A percentile compares a stretch with the other conserved stretches of the same genome.
Evolutionary conservation across 1,140 invertebrate species (phyloP).

Genomic region (Pogonus chalceus): DNA sequence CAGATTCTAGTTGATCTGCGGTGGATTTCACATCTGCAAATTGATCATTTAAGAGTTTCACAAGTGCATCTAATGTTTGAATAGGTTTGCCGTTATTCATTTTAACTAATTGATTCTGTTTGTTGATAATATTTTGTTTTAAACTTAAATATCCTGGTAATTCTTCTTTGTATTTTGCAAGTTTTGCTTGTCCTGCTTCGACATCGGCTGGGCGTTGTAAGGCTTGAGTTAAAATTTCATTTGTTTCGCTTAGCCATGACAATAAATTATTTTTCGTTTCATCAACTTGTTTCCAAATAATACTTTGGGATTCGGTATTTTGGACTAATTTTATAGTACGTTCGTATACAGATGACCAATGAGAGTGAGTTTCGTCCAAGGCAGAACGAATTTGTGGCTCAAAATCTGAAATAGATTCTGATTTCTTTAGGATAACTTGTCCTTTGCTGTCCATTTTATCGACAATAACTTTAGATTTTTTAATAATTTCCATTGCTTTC

Average conservation of each 20-base stretch:
- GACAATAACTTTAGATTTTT: slow-evolving; percentile 60
- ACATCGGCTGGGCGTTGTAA: slow-evolving; percentile 67
- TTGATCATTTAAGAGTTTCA: slow-evolving; percentile 61
- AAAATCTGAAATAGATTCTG: slow-evolving; percentile 64
- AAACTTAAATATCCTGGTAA: slow-evolving; percentile 64
- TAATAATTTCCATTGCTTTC: slow-evolving; percentile 60
- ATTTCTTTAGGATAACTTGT: slow-evolving; percentile 58
- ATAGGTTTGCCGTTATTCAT: slow-evolving; percentile 64
- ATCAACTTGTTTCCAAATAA: slow-evolving; percentile 87
- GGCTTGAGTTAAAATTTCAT: slow-evolving; percentile 60
- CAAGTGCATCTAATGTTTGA: slow-evolving; percentile 56
- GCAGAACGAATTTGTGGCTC: slow-evolving; percentile 56
- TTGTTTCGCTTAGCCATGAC: slow-evolving; percentile 74
- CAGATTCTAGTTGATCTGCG: slow-evolving; percentile 63
- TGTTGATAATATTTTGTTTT: slow-evolving; percentile 63
- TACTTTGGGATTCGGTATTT: slow-evolving; percentile 73
- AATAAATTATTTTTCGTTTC: slow-evolving; percentile 72
- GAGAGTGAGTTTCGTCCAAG: slow-evolving; percentile 47
- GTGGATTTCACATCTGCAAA: slow-evolving; percentile 65
- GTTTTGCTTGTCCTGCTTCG: slow-evolving; percentile 62
- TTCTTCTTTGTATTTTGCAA: slow-evolving; percentile 80
- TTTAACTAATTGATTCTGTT: slow-evolving; percentile 69
- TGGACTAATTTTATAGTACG: slow-evolving; percentile 59
- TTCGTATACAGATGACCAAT: slow-evolving; percentile 66
- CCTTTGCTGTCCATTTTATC: slow-evolving; percentile 66